Evolutionary conservation across 2,797 vertebrate species (phyloP), one percentile per base, ranked within the genome.

Genomic region (Lateolabrax maculatus): DNA sequence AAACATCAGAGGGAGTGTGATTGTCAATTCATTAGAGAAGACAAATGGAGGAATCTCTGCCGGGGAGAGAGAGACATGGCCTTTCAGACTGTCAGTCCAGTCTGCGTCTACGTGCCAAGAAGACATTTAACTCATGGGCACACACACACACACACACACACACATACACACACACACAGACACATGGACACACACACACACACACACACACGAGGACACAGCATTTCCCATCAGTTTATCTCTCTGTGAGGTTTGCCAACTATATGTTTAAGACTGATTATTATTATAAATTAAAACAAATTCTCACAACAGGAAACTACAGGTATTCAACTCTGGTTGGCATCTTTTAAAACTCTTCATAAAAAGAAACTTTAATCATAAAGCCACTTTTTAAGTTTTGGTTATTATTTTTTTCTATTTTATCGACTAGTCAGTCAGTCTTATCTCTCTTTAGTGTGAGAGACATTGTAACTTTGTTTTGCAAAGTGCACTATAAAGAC

Each of bases 11-110:
- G 79, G 75, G 86, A 87, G 81, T 79, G 85, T 88, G 90, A 90
- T 90, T 88, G 90, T 91, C 85, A 89, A 90, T 94, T 94, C 86
- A 93, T 94, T 93, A 92, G 74, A 86, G 83, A 86, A 91, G 85
- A 92, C 81, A 90, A 93, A 93, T 88, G 87, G 84, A 84, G 71
- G 84, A 83, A 83, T 83, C 58, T 52, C 15, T 55, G 56, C 34
- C 9, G 15, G 80, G 67, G 57, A 46, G 63, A 71, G 77, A 69
- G 72, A 81, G 71, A 67, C 66, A 25, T 66, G 86, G 72, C 81
- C 83, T 87, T 87, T 88, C 65, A 80, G 77, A 34, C 70, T 76
- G 85, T 87, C 83, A 72, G 81, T 75, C 73, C 68, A 49, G 56
- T 64, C 80, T 41, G 55, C 23, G 23, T 57, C 21, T 70, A 63